A percentile compares a stretch with the other conserved stretches of the same genome.
Conservation (phyloP, 2,888 invertebrate species). For the Adelphocoris suturalis region DNA sequence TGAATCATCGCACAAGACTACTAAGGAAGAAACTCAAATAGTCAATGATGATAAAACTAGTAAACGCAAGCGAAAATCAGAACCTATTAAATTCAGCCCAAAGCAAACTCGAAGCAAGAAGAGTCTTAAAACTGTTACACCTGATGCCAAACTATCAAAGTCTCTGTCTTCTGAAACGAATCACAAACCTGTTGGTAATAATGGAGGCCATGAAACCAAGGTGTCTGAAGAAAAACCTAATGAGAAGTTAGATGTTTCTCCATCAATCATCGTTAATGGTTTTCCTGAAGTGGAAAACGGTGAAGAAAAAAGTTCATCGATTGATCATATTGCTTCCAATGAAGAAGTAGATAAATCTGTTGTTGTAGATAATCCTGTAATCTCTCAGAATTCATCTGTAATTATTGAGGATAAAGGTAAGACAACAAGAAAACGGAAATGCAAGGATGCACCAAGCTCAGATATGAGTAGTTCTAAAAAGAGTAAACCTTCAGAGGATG, state of each 20-base stretch:
- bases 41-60: conserved; percentile 14
- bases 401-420: neutral
- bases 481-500: conserved; percentile 19
- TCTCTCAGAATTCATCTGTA: neutral
- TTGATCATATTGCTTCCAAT: neutral
- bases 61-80: conserved; percentile 58
- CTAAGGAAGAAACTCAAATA: neutral
- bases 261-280: neutral
- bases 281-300: neutral
- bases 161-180: neutral
- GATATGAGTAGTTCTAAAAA: neutral
- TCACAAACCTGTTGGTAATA: neutral
- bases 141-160: conserved; percentile 35
- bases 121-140: conserved; percentile 36
- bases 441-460: neutral
- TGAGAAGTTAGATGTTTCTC: neutral
- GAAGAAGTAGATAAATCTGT: neutral
- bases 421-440: conserved; percentile 1
- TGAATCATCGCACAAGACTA: neutral
- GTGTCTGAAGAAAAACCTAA: neutral
- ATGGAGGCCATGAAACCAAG: neutral
- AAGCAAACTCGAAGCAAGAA: conserved; percentile 60
- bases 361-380: neutral
- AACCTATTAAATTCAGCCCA: conserved; percentile 60
- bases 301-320: neutral